Conservation (phyloP, 2,888 invertebrate species). For the Phaedon cochleariae region DNA sequence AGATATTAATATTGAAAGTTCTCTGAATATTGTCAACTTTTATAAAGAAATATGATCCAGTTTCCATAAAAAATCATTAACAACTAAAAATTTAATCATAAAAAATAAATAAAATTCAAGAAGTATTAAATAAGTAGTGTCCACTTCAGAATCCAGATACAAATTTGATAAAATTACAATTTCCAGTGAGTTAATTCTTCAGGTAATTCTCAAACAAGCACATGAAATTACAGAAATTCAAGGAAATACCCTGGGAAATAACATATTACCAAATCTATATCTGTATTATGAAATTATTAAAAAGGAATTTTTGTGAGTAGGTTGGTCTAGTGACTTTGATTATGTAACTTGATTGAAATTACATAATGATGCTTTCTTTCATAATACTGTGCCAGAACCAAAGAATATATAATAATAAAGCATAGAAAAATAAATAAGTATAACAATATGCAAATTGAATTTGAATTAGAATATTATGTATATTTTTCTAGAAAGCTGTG, state of each 20-base stretch:
- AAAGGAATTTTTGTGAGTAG: not conserved
- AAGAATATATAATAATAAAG: not conserved
- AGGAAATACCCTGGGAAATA: not conserved
- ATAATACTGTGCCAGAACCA: not conserved
- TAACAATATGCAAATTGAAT: not conserved
- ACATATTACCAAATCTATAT: not conserved
- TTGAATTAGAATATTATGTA: not conserved
- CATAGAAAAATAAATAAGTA: not conserved
- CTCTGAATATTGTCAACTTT: not conserved
- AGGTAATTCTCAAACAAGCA: not conserved
- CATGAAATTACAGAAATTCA: not conserved
- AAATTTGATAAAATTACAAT: too few relatives aligned
- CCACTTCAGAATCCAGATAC: not conserved
- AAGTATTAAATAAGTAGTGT: not conserved
- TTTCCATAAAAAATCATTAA: not conserved
- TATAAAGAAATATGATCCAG: not conserved
- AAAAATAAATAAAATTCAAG: not conserved
- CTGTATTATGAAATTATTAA: not conserved
- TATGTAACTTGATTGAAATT: not conserved
- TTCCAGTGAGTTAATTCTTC: too few relatives aligned
- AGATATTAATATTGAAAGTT: not conserved
- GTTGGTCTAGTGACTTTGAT: not conserved
- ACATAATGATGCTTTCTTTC: not conserved
- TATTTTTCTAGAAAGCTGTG: not conserved
- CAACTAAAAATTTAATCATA: not conserved